Evolutionary conservation across 2,888 invertebrate genomes (phyloP).

Genomic region (Zonitis immaculata): DNA sequence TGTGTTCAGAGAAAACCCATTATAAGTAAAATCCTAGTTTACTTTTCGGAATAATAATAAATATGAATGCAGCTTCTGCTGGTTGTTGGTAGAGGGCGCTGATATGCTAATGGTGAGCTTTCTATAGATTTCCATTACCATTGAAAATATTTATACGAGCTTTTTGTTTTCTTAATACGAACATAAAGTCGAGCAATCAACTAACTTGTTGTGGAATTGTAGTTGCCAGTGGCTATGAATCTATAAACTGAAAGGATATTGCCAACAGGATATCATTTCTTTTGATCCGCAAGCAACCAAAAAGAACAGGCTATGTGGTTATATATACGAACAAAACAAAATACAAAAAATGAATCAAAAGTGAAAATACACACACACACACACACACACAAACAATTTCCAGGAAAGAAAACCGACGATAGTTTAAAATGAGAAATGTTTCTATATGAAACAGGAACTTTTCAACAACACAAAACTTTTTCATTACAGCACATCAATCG

Average conservation of each 20-base stretch:
- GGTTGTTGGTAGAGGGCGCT: too few relatives aligned
- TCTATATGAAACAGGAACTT: constrained; percentile 4
- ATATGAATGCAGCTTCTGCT: too few relatives aligned
- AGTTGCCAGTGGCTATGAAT: constrained; percentile 2
- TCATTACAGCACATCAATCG: constrained; percentile 10
- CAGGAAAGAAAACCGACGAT: constrained; percentile 2
- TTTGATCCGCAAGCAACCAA: constrained; percentile 6
- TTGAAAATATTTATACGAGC: not conserved
- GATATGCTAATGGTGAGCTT: too few relatives aligned
- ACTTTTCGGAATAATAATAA: too few relatives aligned
- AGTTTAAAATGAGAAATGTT: constrained; percentile 15
- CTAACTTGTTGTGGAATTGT: not conserved
- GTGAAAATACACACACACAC: not conserved
- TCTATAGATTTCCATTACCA: not conserved
- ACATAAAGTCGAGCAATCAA: constrained; percentile 7
- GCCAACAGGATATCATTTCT: constrained; percentile 1
- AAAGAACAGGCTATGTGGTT: not conserved
- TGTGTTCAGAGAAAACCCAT: too few relatives aligned
- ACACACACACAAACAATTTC: constrained; percentile 1
- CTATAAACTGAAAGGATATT: constrained; percentile 7
- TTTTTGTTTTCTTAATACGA: not conserved
- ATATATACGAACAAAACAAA: not conserved
- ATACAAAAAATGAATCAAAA: constrained; percentile 1
- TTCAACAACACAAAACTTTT: constrained; percentile 15
- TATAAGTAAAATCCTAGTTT: too few relatives aligned